phyloP scores from a whole-genome alignment of 2,113 vertebrate species.

The Mormoops blainvillei region DNA sequence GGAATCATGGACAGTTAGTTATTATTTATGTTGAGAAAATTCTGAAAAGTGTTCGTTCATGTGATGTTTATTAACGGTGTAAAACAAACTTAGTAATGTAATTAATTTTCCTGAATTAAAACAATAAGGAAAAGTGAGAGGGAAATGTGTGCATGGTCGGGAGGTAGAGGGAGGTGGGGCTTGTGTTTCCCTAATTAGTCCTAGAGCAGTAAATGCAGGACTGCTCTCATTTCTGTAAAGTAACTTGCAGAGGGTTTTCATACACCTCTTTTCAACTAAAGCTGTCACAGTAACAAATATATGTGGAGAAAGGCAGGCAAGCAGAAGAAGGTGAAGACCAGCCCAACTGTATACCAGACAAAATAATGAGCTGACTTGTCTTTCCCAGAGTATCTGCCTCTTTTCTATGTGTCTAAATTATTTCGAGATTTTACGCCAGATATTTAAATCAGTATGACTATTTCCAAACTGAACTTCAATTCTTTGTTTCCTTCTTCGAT shows the following conservation, averaged over 20 bases:
- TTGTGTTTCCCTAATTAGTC: not conserved
- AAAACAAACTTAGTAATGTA: not conserved
- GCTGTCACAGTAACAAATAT: not conserved
- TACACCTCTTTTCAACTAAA: not conserved
- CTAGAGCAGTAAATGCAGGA: too few relatives aligned
- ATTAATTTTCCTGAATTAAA: not conserved
- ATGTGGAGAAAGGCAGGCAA: not conserved
- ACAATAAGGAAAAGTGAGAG: not conserved
- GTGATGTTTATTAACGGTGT: not conserved
- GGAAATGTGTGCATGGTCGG: rapidly evolving
- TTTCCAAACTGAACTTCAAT: not conserved
- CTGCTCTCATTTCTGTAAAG: not conserved
- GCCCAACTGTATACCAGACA: not conserved
- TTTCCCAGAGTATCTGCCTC: not conserved
- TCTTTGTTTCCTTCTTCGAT: not conserved
- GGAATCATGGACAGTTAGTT: not conserved
- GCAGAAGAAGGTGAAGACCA: not conserved
- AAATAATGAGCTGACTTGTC: not conserved
- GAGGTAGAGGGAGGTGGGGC: too few relatives aligned
- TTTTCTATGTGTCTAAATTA: not conserved
- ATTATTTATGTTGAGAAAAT: not conserved
- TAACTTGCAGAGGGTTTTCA: not conserved
- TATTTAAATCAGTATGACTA: not conserved
- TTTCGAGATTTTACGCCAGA: not conserved
- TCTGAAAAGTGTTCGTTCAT: not conserved